phyloP scores from a whole-genome alignment of 2,888 invertebrate species.

The Thelaira solivaga region DNA sequence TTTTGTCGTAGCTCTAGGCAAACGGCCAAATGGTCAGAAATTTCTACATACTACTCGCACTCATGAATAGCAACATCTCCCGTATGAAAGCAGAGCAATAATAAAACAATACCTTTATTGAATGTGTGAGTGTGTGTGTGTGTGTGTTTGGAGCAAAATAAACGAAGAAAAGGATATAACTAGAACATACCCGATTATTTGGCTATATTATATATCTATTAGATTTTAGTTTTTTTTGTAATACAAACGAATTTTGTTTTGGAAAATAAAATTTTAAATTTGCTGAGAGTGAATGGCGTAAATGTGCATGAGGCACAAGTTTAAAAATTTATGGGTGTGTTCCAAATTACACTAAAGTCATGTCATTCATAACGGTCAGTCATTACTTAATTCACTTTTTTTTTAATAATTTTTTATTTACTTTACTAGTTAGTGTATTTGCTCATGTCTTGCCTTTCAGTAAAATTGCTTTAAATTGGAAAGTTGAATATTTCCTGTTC shows the following conservation, averaged over 20 bases:
- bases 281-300: background rate
- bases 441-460: background rate
- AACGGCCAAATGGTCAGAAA: conserved; percentile 57
- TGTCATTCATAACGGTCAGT: conserved; percentile 32
- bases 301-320: conserved; percentile 8
- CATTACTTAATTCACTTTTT: conserved; percentile 9
- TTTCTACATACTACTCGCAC: background rate
- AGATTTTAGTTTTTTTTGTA: background rate
- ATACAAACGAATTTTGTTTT: conserved; percentile 3
- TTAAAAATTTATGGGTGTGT: conserved; percentile 55
- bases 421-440: background rate
- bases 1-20: conserved; percentile 53
- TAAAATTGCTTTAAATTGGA: background rate
- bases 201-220: background rate
- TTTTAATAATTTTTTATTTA: background rate
- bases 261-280: background rate
- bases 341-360: conserved; percentile 42
- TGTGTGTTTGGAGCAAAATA: background rate
- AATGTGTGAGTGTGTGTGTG: background rate
- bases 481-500: conserved; percentile 31
- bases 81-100: background rate
- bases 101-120: conserved; percentile 8
- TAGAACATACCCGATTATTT: conserved; percentile 17
- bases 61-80: background rate
- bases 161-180: conserved; percentile 15